Conservation (phyloP, 2,888 invertebrate genomes). For the Girardia tigrina region DNA sequence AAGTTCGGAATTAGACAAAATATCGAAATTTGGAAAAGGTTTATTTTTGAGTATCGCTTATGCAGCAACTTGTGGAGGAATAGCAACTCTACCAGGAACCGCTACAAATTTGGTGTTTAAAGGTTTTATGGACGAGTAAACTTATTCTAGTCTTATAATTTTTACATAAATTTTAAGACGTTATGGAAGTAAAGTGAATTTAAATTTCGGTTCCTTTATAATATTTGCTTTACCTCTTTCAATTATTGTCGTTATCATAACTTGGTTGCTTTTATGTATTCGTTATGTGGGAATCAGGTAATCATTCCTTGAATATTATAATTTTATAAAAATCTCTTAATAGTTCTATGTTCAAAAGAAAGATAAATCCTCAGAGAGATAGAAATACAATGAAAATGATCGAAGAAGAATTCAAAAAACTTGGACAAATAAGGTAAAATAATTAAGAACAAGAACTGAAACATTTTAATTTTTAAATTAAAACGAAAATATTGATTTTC, state of each 20-base stretch:
- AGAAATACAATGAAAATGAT: slow-evolving; percentile 8
- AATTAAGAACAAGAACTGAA: too few species aligned
- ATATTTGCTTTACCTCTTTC: not conserved
- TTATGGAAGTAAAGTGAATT: not conserved
- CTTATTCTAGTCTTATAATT: too few species aligned
- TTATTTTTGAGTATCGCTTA: not conserved
- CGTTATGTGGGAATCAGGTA: not conserved
- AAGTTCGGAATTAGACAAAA: too few species aligned
- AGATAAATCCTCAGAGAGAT: not conserved
- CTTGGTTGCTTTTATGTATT: not conserved
- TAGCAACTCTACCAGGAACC: not conserved
- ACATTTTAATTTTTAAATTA: too few species aligned
- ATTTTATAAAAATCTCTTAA: too few species aligned
- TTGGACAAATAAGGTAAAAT: not conserved
- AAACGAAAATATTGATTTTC: too few species aligned
- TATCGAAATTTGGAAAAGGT: not conserved
- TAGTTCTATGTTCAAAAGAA: slow-evolving; percentile 12
- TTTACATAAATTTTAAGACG: too few species aligned
- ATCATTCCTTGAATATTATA: too few species aligned
- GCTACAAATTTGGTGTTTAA: not conserved
- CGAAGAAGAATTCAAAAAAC: not conserved
- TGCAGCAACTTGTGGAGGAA: not conserved
- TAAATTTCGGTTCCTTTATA: not conserved
- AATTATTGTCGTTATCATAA: not conserved
- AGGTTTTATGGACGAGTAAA: not conserved